These are phyloP conservation scores for Orchesellides sinensis DNA, from an alignment of 2,888 invertebrate genomes.

Conservation along the genomic window DNA sequence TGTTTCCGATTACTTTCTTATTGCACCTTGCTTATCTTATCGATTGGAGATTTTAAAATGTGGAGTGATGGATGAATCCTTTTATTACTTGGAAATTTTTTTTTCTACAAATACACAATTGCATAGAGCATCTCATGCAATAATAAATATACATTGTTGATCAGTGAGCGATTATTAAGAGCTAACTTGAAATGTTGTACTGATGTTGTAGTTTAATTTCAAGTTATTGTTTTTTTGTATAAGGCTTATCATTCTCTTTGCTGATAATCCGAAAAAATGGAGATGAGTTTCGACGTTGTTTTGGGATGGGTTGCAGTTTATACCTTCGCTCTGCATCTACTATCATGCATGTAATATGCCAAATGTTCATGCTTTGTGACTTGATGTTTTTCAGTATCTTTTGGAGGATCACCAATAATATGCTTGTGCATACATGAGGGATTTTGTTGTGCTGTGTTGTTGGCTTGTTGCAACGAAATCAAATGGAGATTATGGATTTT, in stretches of 20 bases:
- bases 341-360: neutral
- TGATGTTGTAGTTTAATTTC: too few species aligned
- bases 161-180: too few species aligned
- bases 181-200: too few species aligned
- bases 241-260: too few species aligned
- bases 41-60: neutral
- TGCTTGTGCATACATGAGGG: neutral
- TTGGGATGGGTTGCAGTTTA: neutral
- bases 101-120: too few species aligned
- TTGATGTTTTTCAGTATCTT: neutral
- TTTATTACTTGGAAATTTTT: too few species aligned
- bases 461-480: neutral
- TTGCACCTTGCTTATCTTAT: conserved; percentile 2
- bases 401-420: neutral
- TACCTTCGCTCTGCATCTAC: neutral
- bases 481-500: conserved; percentile 1
- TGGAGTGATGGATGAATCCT: neutral
- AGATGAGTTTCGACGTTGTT: neutral
- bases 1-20: conserved; percentile 6
- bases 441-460: neutral
- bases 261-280: too few species aligned
- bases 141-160: too few species aligned
- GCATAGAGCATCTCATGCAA: too few species aligned
- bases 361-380: conserved; percentile 11
- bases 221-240: too few species aligned